phyloP scores from a whole-genome alignment of 2,113 vertebrate species.

The Campylorhamphus procurvoides region DNA sequence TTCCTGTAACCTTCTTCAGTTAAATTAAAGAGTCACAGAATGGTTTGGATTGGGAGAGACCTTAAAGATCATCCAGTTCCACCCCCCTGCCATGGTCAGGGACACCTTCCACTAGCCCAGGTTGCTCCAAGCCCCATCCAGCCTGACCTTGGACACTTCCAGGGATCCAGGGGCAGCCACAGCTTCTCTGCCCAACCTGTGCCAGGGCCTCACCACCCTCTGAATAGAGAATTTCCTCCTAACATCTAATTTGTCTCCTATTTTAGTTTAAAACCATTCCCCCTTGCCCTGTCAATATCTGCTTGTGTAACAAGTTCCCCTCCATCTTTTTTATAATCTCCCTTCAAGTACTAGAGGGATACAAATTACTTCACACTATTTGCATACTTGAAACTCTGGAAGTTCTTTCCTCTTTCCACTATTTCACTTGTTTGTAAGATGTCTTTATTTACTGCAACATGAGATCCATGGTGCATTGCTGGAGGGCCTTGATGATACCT shows the following conservation, averaged over 20 bases:
- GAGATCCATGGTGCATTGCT: neutral
- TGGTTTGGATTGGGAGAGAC: neutral
- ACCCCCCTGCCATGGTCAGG: neutral
- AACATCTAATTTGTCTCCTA: neutral
- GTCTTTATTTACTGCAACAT: neutral
- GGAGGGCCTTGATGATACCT: neutral
- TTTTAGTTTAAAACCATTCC: neutral
- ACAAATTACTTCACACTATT: neutral
- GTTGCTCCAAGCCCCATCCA: neutral
- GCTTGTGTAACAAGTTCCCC: neutral
- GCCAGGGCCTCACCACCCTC: neutral
- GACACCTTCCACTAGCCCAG: neutral
- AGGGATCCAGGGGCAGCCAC: neutral
- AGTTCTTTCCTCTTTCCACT: neutral
- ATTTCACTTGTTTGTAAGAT: neutral
- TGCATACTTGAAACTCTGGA: neutral
- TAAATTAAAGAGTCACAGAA: neutral
- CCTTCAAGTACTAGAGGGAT: neutral
- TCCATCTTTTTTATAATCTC: neutral
- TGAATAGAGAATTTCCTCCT: neutral
- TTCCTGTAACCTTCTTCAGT: neutral
- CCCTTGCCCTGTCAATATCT: neutral
- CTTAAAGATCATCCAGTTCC: neutral
- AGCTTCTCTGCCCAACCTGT: neutral
- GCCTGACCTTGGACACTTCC: rapidly evolving